Evolutionary conservation across 2,797 vertebrate genomes (phyloP), one percentile per base, ranked within the genome.

Genomic region (Tenualosa ilisha): DNA sequence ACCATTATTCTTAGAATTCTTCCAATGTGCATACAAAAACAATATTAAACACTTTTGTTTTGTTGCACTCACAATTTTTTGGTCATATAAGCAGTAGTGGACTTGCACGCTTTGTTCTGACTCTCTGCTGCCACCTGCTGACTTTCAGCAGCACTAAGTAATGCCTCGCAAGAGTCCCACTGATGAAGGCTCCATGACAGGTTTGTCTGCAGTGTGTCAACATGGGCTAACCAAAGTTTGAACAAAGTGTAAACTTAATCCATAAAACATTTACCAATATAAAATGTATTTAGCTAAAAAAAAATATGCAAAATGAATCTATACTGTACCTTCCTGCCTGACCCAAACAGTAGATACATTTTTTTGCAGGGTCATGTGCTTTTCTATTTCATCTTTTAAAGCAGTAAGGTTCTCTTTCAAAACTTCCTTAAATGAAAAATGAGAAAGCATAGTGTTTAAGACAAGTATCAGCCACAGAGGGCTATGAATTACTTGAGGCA

Each of bases 31-130:
- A 17, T 6, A 40, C 31, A 43, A 12, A 68, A 26, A 31, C 5
- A 49, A 49, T 49, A 72, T 6, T 75, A 37, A 59, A 15, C 37
- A 49, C 15, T 17, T 72, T 3, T 43, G 17, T 17, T 40, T 4
- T 13, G 6, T 17, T 17, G 31, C 26, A 85, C 89, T 91, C 72
- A 90, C 90, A 89, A 24, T 81, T 88, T 86, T 81, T 86, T 91
- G 22, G 37, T 17, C 20, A 91, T 81, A 84, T 88, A 87, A 9
- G 59, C 7, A 13, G 61, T 87, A 49, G 20, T 81, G 51, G 68
- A 51, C 37, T 89, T 49, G 51, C 89, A 90, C 22, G 88, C 89
- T 87, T 88, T 90, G 46, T 24, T 63, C 65, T 81, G 86, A 85
- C 87, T 90, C 72, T 87, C 75, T 40, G 87, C 87, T 31, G 90